Conservation (phyloP, 2,113 vertebrate genomes). For the Muntiacus reevesi region DNA sequence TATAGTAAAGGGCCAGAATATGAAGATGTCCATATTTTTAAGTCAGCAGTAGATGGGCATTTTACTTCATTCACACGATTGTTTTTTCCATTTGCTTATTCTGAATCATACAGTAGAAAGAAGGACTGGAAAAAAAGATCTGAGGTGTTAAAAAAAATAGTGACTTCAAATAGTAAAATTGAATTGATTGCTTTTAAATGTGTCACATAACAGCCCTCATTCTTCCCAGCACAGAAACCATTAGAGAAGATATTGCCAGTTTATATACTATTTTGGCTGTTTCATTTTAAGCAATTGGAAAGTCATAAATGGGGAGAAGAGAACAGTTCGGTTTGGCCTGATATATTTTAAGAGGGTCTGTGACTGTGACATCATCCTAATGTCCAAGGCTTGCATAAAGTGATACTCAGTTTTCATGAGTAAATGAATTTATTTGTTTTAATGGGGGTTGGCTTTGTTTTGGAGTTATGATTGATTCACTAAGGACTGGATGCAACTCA, state of each 20-base stretch:
- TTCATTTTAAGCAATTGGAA: neutral
- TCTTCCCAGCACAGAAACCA: neutral
- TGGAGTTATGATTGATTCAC: neutral
- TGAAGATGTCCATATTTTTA: neutral
- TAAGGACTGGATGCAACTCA: neutral
- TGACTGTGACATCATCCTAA: neutral
- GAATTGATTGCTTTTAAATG: conserved; percentile 29
- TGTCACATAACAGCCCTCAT: neutral
- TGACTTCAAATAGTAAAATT: conserved; percentile 13
- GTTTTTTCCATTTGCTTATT: neutral
- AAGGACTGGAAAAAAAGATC: neutral
- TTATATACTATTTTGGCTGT: neutral
- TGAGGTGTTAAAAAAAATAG: neutral
- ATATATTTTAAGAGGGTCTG: neutral
- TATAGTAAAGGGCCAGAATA: neutral
- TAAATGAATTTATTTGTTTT: neutral
- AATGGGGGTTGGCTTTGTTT: neutral
- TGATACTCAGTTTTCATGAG: neutral
- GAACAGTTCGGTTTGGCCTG: neutral
- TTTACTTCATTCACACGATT: neutral
- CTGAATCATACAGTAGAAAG: neutral
- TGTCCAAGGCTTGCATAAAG: neutral
- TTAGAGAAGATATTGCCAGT: neutral
- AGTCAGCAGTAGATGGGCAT: neutral
- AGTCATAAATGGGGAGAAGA: neutral